Conservation (phyloP, 1,140 invertebrate genomes). For the Caenorhabditis tropicalis region DNA sequence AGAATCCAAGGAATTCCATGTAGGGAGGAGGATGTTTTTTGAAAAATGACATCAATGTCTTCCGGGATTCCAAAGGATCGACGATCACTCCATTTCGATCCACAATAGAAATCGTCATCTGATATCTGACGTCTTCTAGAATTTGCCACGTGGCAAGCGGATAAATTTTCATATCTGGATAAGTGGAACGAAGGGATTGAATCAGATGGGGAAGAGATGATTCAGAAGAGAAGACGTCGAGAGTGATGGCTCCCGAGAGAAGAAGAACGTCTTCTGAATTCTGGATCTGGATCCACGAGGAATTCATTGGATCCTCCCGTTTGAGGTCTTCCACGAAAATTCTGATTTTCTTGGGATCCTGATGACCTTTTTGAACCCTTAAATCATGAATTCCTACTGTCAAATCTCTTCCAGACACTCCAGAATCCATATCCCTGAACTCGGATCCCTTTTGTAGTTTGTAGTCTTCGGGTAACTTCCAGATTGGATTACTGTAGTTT, state of each 20-base stretch:
- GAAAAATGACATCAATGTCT: neutral
- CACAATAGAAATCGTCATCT: neutral
- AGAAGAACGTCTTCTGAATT: neutral
- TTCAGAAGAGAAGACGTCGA: neutral
- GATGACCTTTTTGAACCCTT: too few relatives aligned
- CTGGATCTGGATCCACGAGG: too few relatives aligned
- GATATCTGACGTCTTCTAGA: slow-evolving; percentile 20
- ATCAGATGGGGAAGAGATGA: neutral
- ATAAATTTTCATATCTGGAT: neutral
- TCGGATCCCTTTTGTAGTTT: neutral
- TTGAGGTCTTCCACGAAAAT: neutral
- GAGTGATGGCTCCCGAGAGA: neutral
- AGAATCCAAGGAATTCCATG: neutral
- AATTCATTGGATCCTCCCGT: too few relatives aligned
- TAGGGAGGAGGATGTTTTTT: neutral
- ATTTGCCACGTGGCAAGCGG: slow-evolving; percentile 2
- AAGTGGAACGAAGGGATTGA: neutral
- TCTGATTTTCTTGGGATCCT: too few relatives aligned
- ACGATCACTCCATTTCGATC: neutral
- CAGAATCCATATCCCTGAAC: neutral
- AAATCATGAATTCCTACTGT: neutral
- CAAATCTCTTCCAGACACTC: neutral
- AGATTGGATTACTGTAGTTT: neutral
- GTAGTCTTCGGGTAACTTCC: neutral
- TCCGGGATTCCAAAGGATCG: neutral